These are phyloP conservation scores for Calosoma granatense DNA, from an alignment of 1,140 invertebrate genomes.

Conservation along the genomic window DNA sequence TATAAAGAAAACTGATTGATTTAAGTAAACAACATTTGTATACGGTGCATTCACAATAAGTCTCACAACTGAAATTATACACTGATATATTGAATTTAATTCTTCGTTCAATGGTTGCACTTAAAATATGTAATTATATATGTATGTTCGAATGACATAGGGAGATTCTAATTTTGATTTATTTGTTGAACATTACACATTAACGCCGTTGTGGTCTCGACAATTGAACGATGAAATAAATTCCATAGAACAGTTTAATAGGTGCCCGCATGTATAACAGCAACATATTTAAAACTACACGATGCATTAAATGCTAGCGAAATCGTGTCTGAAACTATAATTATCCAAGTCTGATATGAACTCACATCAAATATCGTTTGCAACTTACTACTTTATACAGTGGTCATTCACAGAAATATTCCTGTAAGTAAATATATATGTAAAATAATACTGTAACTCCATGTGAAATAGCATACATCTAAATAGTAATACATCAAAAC, in stretches of 20 bases:
- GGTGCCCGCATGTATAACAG: no score
- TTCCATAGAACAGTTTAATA: no score
- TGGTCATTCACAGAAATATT: background rate
- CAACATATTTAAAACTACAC: slow-evolving; percentile 6
- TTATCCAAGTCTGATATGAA: background rate
- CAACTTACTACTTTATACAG: background rate
- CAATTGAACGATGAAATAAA: background rate
- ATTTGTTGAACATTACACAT: background rate
- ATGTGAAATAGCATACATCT: no score
- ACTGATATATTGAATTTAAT: background rate
- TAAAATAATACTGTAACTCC: background rate
- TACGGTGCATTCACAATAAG: slow-evolving; percentile 2
- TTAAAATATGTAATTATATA: no score
- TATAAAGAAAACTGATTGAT: background rate
- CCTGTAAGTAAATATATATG: background rate
- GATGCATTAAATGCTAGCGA: slow-evolving; percentile 3
- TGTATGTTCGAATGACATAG: no score
- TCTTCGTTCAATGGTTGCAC: no score
- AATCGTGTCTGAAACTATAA: background rate
- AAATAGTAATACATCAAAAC: no score
- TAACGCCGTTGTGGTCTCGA: background rate
- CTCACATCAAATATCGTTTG: background rate
- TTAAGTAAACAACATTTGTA: background rate
- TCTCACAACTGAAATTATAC: background rate
- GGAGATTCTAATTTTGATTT: background rate